phyloP scores from a whole-genome alignment of 2,797 vertebrate species.

The Sphenodon punctatus region DNA sequence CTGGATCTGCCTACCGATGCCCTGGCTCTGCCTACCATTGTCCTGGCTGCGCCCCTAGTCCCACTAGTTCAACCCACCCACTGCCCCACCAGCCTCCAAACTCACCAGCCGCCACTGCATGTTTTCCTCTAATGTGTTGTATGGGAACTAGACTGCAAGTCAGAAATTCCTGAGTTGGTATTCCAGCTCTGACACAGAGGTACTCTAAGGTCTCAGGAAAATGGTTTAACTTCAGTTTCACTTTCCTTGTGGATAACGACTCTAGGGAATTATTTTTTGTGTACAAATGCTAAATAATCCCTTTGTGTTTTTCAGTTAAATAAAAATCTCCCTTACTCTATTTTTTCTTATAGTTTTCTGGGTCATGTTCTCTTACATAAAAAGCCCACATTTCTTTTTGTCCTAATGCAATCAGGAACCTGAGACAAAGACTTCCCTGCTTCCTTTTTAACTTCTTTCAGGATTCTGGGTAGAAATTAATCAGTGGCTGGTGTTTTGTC shows the following conservation, averaged over 20 bases:
- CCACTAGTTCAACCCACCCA: too few relatives aligned
- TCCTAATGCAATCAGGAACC: background rate
- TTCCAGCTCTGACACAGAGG: rapidly evolving
- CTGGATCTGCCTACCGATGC: too few relatives aligned
- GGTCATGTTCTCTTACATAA: background rate
- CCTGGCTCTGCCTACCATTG: too few relatives aligned
- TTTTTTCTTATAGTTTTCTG: background rate
- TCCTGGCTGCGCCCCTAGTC: too few relatives aligned
- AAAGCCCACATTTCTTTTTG: background rate
- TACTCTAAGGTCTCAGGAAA: background rate
- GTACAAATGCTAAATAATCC: too few relatives aligned
- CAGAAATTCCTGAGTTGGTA: rapidly evolving
- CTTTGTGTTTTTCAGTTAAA: background rate
- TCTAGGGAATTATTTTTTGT: too few relatives aligned
- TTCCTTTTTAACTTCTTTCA: background rate
- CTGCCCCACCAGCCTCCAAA: too few relatives aligned
- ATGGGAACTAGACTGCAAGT: too few relatives aligned
- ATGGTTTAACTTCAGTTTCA: background rate
- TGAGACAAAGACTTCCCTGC: background rate
- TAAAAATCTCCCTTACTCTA: background rate
- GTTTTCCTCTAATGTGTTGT: too few relatives aligned
- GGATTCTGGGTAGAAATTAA: background rate
- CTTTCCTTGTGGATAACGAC: background rate
- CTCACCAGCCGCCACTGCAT: too few relatives aligned
- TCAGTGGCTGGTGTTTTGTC: conserved; percentile 18